These are phyloP conservation scores for Acinonyx jubatus DNA, from an alignment of 2,113 vertebrate species.

Conservation along the genomic window DNA sequence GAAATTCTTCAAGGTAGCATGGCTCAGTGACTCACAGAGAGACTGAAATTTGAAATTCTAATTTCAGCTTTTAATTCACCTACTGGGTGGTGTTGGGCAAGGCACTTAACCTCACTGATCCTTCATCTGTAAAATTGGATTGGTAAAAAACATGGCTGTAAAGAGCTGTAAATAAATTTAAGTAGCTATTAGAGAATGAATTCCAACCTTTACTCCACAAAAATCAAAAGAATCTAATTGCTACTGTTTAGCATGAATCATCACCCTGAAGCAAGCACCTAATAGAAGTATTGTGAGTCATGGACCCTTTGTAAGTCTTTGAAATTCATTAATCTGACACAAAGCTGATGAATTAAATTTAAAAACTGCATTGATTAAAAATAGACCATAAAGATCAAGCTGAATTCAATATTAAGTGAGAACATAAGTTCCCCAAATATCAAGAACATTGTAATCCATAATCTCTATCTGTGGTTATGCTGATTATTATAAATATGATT, in stretches of 20 bases:
- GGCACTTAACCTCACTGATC: background rate
- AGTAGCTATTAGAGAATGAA: slow-evolving; percentile 18
- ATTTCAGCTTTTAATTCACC: background rate
- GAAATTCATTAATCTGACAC: slow-evolving; percentile 16
- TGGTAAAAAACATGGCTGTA: background rate
- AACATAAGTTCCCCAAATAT: background rate
- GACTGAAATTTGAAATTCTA: background rate
- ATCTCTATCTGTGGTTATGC: background rate
- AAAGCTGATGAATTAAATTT: background rate
- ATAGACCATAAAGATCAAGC: background rate
- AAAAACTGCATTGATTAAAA: slow-evolving; percentile 7
- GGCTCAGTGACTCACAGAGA: background rate
- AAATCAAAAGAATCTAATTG: slow-evolving; percentile 4
- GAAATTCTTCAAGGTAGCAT: background rate
- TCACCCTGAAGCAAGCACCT: background rate
- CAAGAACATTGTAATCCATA: background rate
- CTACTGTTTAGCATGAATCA: slow-evolving; percentile 12
- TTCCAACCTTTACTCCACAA: background rate
- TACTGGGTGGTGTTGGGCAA: background rate
- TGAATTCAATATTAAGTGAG: slow-evolving; percentile 10
- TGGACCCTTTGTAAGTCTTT: background rate
- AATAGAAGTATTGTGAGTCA: background rate
- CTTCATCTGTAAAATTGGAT: background rate
- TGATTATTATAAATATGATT: background rate
- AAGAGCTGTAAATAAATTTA: slow-evolving; percentile 35